phyloP scores from a whole-genome alignment of 2,888 invertebrate genomes.

The Drosophila longiperda region DNA sequence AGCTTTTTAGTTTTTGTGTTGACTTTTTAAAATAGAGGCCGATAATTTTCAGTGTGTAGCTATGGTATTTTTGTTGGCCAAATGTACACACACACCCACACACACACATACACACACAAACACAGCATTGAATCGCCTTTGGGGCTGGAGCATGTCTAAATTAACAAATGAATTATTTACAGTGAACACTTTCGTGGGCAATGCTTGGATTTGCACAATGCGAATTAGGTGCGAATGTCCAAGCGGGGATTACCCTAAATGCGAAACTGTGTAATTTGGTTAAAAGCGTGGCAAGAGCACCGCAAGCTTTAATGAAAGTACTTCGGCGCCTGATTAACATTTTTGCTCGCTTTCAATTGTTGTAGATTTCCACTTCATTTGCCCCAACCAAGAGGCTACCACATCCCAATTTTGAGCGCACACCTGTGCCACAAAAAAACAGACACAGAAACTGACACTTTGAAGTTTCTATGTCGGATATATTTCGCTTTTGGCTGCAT shows the following conservation, averaged over 20 bases:
- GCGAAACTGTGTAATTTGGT: slow-evolving; percentile 70
- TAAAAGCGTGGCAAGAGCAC: slow-evolving; percentile 56
- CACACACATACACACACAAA: neutral
- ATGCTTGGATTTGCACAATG: slow-evolving; percentile 67
- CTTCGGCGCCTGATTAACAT: neutral
- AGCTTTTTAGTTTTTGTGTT: neutral
- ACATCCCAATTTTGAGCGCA: slow-evolving; percentile 3
- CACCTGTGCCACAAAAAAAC: slow-evolving; percentile 23
- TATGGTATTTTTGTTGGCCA: slow-evolving; percentile 24
- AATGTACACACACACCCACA: slow-evolving; percentile 32
- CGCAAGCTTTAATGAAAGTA: slow-evolving; percentile 34
- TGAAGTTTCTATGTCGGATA: neutral
- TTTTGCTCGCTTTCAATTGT: slow-evolving; percentile 2
- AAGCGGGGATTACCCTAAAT: slow-evolving; percentile 72
- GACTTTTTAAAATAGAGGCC: neutral
- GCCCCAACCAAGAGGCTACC: neutral
- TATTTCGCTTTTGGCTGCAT: slow-evolving; percentile 2
- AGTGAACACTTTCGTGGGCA: slow-evolving; percentile 72
- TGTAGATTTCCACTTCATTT: slow-evolving; percentile 15
- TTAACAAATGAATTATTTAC: slow-evolving; percentile 79
- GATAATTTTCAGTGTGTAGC: neutral
- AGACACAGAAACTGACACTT: neutral
- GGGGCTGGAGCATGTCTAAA: slow-evolving; percentile 62
- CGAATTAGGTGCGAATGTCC: slow-evolving; percentile 78
- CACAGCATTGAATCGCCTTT: slow-evolving; percentile 24